Base-by-base conservation (phyloP, 1,140 invertebrate genomes). In the Tribolium castaneum region DNA sequence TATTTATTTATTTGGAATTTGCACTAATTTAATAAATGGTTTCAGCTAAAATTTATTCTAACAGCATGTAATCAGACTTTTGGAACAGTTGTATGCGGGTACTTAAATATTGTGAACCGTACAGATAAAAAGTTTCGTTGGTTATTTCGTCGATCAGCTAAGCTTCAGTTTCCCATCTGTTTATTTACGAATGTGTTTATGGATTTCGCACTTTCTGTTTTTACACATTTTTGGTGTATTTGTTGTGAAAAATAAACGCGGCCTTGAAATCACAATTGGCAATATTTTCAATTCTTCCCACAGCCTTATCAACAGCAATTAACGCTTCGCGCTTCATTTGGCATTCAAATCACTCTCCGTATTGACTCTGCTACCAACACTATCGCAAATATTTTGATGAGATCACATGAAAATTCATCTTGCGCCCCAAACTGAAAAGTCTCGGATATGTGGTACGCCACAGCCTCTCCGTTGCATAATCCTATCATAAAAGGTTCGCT, bases 381-480 rank as follows among this genome's bases (percentile, higher is more conserved):
- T 59, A 13, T 54, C 52, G 13, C 12, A 54, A 54, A 16, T 54
- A 16, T 54, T 50, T 50, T 50, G 1, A 19, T 19, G 16, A 19
- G 16, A 19, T 19, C 16, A 19, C 16, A 19, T 19, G 16, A 1
- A 19, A 19, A 1, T 2, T 1, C 2, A 19, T 19, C 16, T 19
- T 19, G 16, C 16, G 16, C 16, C 16, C 13, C 3, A 50, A 14
- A 12, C 14, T 6, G 52, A 9, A 16, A 54, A 54, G 2, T 16
- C 12, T 9, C 3, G 52, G 52, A 54, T 22, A 54, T 54, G 52
- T 54, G 52, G 56, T 25, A 16, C 25, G 56, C n/a, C 9, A 10
- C 19, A 30, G 10, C 52, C 12, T 62, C 56, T 66, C 45, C 12
- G 59, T 66, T 66, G 59, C 59, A 66, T 35, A 66, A 66, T 35